A percentile compares a stretch with the other conserved stretches of the same genome.
Evolutionary conservation across 2,113 vertebrate species (phyloP).

Genomic region (Malaclemys terrapin): DNA sequence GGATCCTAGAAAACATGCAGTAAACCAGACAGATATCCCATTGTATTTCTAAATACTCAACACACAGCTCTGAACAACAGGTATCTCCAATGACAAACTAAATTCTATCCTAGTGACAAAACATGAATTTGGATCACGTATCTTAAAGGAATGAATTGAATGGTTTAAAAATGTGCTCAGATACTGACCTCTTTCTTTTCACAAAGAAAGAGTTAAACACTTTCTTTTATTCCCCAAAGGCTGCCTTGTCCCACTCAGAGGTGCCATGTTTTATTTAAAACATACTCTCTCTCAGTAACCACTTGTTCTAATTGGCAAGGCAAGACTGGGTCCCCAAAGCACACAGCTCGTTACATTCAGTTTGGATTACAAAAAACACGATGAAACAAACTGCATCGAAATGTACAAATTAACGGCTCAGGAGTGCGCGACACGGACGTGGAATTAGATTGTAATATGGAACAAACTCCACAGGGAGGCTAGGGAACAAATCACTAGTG

Average conservation of each 20-base stretch:
- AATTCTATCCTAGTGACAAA: conserved; percentile 34
- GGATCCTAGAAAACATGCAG: background rate
- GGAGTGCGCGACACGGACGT: conserved; percentile 74
- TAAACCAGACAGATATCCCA: rapidly evolving
- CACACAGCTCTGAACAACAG: background rate
- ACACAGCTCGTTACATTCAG: conserved; percentile 83
- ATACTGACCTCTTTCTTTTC: conserved; percentile 28
- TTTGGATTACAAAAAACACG: conserved; percentile 85
- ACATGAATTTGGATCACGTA: background rate
- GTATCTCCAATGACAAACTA: background rate
- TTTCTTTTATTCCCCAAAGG: conserved; percentile 67
- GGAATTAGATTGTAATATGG: conserved; percentile 82
- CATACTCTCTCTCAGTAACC: conserved; percentile 82
- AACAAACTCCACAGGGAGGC: conserved; percentile 78
- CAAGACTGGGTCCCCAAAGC: conserved; percentile 84
- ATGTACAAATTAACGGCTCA: conserved; percentile 84
- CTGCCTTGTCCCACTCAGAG: conserved; percentile 62
- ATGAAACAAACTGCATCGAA: conserved; percentile 85
- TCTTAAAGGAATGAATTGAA: background rate
- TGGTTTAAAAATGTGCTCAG: background rate
- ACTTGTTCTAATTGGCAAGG: conserved; percentile 87
- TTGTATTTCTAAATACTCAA: background rate
- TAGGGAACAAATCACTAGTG: conserved; percentile 78
- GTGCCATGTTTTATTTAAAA: conserved; percentile 88
- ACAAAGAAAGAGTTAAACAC: conserved; percentile 75